Base-by-base conservation (phyloP, 2,888 invertebrate genomes). In the Macrosoma leucophasiata region DNA sequence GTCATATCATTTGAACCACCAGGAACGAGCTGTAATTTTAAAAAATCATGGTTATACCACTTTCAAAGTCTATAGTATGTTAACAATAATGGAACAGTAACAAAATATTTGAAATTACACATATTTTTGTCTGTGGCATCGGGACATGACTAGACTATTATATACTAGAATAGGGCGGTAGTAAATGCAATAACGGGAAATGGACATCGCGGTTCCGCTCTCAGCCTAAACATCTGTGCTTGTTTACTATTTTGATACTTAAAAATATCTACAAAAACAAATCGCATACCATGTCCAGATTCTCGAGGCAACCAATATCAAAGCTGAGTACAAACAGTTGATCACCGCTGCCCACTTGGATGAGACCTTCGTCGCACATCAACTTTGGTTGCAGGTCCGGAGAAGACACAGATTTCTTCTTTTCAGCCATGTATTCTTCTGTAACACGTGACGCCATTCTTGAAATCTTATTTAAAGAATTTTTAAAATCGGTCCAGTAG, bases 241-340 rank as follows among this genome's bases (percentile, higher is more conserved):
- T n/a, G n/a, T n/a, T n/a, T n/a, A n/a, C n/a, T 9, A 23, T 20
- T 14, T 10, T 28, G 10, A 2, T 13, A 13, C n/a, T n/a, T 15
- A 17, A 6, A 15, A 12, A 10, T 4, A 19, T 14, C 4, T 14
- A 10, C 4, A 29, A 3, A 13, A 14, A 11, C 9, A 23, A 1
- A 21, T 7, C 11, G 13, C 52, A 51, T 59, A 89, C 81, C 50
- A 84, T 44, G 43, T 89, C 86, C 19, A 90, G 51, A 56, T 90
- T 88, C 35, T 82, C 79, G 0, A 86, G 85, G 5, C 76, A 71
- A 13, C 85, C 85, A 11, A 89, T 82, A 15, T 84, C 71, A 14
- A 90, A 73, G 42, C 81, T 86, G 3, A 90, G 67, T 1, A 87
- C 50, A 57, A 87, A 90, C 21, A 75, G 53, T 7, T 85, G 66